Conservation (phyloP, 1,140 invertebrate species). For the Thalassaphorura encarpata region DNA sequence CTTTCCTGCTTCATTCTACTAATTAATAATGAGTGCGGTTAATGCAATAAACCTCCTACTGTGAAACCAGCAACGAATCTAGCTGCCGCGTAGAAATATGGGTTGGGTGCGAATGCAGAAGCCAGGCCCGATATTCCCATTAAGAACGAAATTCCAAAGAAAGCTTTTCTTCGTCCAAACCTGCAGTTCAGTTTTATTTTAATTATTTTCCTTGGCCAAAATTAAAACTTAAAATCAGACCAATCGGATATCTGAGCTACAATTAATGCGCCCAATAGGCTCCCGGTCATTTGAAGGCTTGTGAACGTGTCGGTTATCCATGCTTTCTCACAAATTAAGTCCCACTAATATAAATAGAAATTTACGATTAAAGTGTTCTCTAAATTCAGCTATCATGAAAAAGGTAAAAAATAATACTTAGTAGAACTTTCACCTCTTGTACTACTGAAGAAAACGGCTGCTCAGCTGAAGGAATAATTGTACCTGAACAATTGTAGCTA, state of each 20-base stretch:
- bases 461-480: neutral
- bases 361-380: no score
- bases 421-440: slow-evolving; percentile 2
- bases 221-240: slow-evolving; percentile 6
- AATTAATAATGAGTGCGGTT: neutral
- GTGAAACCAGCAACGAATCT: slow-evolving; percentile 20
- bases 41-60: slow-evolving; percentile 14
- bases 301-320: slow-evolving; percentile 26
- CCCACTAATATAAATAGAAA: slow-evolving; percentile 20
- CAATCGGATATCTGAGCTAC: slow-evolving; percentile 21
- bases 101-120: slow-evolving; percentile 9
- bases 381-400: neutral
- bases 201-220: no score
- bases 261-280: slow-evolving; percentile 15
- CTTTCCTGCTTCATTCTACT: neutral
- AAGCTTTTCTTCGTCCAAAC: slow-evolving; percentile 22
- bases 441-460: no score
- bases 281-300: slow-evolving; percentile 27
- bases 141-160: slow-evolving; percentile 4
- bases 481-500: no score
- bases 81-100: slow-evolving; percentile 9
- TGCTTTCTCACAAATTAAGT: slow-evolving; percentile 16
- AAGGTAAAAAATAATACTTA: neutral
- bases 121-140: slow-evolving; percentile 19
- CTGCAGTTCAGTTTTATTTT: no score